Evolutionary conservation across 2,113 vertebrate species (phyloP), one percentile per base, ranked within the genome.

Genomic region (Scartelaos histophorus): DNA sequence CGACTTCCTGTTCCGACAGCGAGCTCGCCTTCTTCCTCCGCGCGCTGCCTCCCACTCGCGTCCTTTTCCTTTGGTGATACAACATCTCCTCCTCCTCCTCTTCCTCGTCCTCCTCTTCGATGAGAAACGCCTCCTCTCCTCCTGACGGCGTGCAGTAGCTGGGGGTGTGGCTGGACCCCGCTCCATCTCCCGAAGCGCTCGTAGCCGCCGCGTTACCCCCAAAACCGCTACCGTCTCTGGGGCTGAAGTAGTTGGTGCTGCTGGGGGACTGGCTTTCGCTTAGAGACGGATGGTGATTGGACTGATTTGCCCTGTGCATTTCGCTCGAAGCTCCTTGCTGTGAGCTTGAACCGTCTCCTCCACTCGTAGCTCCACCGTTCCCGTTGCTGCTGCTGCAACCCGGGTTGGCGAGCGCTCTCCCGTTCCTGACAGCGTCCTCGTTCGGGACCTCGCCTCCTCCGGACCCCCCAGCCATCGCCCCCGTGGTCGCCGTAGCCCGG

Each of bases 241-340:
- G 96, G 86, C 95, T 96, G 89, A 96, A 96, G 91, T 95, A 97
- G 86, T 95, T 96, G 77, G 95, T 96, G 90, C 96, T 96, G 92
- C 95, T 96, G 16, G 96, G 96, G 0, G 95, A 96, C 67, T 96
- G 96, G 83, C 94, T 95, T 89, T 96, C 95, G 0, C 94, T 95
- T 67, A 88, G 88, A 0, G 91, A 75, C 7, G 91, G 90, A 0
- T 92, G 91, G 76, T 29, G 29, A 29, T 91, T 92, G 56, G 94
- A 93, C 6, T 85, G 68, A 1, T 38, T 49, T 45, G 7, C 84
- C 0, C 76, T 69, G 5, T 87, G 89, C 0, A 88, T 79, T 10
- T 95, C 94, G 10, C 54, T 73, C 47, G 86, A 0, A 71, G 0
- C 13, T 5, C 61, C 67, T 38, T 72, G 84, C 7, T 66, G 69